Percentiles rank a stretch among this genome's conserved stretches.
Conservation (phyloP, 2,797 vertebrate genomes). For the Urophycis tenuis region DNA sequence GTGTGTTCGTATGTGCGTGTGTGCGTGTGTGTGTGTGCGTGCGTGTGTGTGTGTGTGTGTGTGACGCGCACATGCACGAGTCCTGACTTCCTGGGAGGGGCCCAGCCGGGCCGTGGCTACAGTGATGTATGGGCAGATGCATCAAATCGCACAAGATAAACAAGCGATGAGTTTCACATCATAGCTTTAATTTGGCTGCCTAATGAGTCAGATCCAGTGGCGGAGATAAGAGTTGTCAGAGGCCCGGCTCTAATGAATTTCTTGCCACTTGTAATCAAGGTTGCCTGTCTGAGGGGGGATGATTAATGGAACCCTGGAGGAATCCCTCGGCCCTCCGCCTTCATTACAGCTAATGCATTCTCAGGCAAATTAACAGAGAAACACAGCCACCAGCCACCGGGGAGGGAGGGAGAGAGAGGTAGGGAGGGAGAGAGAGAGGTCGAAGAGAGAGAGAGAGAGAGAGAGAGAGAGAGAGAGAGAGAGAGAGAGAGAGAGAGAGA, state of each 20-base stretch:
- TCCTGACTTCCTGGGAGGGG: constrained; percentile 69
- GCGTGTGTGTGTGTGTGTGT: no score
- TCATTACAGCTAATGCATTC: constrained; percentile 87
- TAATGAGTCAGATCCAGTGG: constrained; percentile 95
- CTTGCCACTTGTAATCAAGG: constrained; percentile 99
- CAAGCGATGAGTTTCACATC: constrained; percentile 96
- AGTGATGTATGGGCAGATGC: constrained; percentile 86
- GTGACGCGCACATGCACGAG: constrained; percentile 28
- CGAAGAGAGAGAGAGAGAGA: constrained; percentile 42
- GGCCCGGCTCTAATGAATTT: constrained; percentile 95
- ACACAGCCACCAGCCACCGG: constrained; percentile 60
- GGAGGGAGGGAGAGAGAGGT: constrained; percentile 31
- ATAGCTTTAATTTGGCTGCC: constrained; percentile 94
- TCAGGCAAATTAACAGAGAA: constrained; percentile 83
- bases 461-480: constrained; percentile 11
- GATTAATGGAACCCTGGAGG: constrained; percentile 95
- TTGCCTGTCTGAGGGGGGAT: constrained; percentile 91
- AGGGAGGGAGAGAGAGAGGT: constrained; percentile 10
- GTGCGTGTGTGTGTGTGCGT: no score
- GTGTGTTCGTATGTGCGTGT: no score
- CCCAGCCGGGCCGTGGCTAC: constrained; percentile 57
- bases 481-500: neutral
- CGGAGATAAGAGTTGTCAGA: constrained; percentile 96
- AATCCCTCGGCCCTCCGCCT: constrained; percentile 92
- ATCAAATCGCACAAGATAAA: constrained; percentile 98